Evolutionary conservation across 1,140 invertebrate genomes (phyloP).

Genomic region (Ostrea edulis): DNA sequence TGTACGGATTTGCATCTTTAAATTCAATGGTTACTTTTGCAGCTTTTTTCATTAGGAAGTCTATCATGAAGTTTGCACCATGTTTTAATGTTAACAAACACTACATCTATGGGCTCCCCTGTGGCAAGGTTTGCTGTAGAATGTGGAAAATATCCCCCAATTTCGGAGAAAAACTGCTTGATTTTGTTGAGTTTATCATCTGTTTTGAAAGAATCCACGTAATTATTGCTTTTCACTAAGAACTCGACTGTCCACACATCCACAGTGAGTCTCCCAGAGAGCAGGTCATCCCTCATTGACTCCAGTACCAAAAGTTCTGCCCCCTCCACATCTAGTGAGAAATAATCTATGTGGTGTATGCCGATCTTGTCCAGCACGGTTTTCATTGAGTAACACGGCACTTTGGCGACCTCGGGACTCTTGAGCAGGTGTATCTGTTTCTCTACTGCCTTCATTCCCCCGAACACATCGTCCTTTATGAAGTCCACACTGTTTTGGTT

Average conservation of each 20-base stretch:
- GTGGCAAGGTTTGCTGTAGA: not conserved
- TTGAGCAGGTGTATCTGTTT: not conserved
- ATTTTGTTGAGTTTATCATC: not conserved
- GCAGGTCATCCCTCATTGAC: constrained; percentile 13
- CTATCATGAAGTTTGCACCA: not conserved
- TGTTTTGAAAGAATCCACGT: not conserved
- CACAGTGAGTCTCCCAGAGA: not conserved
- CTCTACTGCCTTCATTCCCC: not conserved
- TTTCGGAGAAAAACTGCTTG: constrained; percentile 9
- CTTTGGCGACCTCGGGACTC: not conserved
- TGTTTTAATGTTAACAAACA: not conserved
- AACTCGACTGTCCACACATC: constrained; percentile 48
- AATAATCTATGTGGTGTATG: constrained; percentile 18
- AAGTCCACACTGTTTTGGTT: not conserved
- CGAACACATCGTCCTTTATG: constrained; percentile 16
- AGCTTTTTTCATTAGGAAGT: not conserved
- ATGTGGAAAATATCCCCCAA: constrained; percentile 26
- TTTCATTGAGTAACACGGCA: constrained; percentile 22
- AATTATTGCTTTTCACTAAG: not conserved
- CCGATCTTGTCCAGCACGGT: not conserved
- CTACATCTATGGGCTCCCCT: not conserved
- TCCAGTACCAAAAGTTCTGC: constrained; percentile 23
- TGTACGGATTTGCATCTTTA: not conserved
- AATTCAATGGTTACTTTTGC: not conserved
- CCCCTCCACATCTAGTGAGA: constrained; percentile 44